Base-by-base conservation (phyloP, 2,797 vertebrate species). In the Acanthopagrus latus region DNA sequence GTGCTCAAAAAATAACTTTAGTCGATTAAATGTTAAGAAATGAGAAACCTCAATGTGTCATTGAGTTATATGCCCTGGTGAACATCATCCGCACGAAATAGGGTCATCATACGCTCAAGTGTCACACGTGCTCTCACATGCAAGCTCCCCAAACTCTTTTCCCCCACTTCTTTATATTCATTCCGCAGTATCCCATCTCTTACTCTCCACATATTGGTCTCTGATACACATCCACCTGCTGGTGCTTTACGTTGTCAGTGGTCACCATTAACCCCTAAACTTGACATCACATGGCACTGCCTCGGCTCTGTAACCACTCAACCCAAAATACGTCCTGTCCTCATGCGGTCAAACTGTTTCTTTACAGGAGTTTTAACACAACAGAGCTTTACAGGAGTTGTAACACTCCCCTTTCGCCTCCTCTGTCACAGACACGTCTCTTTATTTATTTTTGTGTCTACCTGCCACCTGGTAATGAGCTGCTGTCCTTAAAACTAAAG, bases 11-110 rank as follows among this genome's bases (percentile, higher is more conserved):
- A 94, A 91, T 83, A 91, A 92, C 89, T 88, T 82, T 69, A 85
- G 86, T 91, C 82, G 85, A 94, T 94, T 92, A 93, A 91, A 92
- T 89, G 90, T 86, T 90, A 87, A 93, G 88, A 94, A 92, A 94
- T 91, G 84, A 93, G 91, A 93, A 94, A 95, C 92, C 93, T 88
- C 87, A 93, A 95, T 93, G 92, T 94, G 93, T 95, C 94, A 95
- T 52, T 80, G 84, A 90, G 90, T 89, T 85, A 78, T 86, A 92
- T 91, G 92, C 91, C 93, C 91, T 90, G 91, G 90, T 93, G 92
- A 93, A 88, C 91, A 90, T 91, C 91, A 88, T 87, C 94, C 92
- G 92, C 76, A 81, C 11, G 82, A 89, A 92, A 93, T 66, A 91
- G 88, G 93, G 92, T 92, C 93, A 95, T 88, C 86, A 72, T 76